phyloP scores from a whole-genome alignment of 2,797 vertebrate genomes.

The Sebastes taczanowskii region DNA sequence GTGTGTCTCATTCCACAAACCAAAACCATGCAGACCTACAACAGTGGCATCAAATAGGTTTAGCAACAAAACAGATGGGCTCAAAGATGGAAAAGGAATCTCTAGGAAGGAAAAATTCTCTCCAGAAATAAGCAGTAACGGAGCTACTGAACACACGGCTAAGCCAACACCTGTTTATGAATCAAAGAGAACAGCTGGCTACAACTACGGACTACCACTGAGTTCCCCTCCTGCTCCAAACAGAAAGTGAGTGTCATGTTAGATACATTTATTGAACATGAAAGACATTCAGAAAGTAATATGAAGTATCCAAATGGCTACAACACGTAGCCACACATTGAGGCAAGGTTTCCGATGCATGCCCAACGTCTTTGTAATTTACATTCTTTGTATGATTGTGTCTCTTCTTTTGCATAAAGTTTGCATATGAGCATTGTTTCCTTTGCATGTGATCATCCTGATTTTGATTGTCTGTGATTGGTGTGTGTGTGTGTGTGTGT shows the following conservation, averaged over 20 bases:
- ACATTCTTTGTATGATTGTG: not conserved
- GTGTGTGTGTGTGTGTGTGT: slow-evolving; percentile 8
- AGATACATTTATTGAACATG: not conserved
- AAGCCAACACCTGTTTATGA: slow-evolving; percentile 78
- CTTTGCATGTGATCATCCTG: not conserved
- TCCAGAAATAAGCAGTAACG: not conserved
- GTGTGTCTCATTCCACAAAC: not conserved
- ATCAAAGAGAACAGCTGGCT: slow-evolving; percentile 81
- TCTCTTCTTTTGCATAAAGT: not conserved
- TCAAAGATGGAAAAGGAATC: slow-evolving; percentile 25
- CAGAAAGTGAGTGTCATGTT: slow-evolving; percentile 59
- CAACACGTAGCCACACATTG: not conserved
- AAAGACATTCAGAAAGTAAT: not conserved
- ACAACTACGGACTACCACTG: slow-evolving; percentile 90
- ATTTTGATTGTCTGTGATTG: not conserved
- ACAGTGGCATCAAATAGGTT: not conserved
- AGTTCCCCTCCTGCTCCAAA: slow-evolving; percentile 72
- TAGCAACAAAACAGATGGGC: slow-evolving; percentile 5
- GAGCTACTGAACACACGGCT: not conserved
- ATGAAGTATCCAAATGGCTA: not conserved
- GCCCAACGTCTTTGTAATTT: not conserved
- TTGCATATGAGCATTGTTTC: not conserved
- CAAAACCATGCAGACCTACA: slow-evolving; percentile 2
- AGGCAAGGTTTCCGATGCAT: not conserved
- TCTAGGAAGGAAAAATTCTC: slow-evolving; percentile 9